Conservation (phyloP, 2,888 invertebrate species). For the Phasia obesa region DNA sequence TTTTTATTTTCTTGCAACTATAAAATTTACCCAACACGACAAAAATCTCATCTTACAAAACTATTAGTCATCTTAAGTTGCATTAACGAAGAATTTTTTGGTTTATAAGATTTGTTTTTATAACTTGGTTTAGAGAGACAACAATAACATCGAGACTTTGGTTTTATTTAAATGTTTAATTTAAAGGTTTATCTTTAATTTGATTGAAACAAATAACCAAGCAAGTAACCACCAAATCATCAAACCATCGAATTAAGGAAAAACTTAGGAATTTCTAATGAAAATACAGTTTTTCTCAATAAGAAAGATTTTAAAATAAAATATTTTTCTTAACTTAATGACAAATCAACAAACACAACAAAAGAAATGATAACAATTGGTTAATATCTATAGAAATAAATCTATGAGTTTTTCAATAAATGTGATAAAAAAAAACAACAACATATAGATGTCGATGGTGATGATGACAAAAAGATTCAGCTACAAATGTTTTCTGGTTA, state of each 20-base stretch:
- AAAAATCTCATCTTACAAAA: constrained; percentile 36
- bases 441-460: constrained; percentile 30
- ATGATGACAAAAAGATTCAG: constrained; percentile 29
- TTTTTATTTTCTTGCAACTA: constrained; percentile 1
- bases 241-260: not conserved
- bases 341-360: constrained; percentile 41
- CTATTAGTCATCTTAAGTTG: constrained; percentile 34
- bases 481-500: not conserved
- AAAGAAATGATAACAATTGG: constrained; percentile 31
- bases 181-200: constrained; percentile 53
- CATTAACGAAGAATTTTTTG: not conserved
- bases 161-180: constrained; percentile 55
- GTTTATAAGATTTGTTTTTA: constrained; percentile 22
- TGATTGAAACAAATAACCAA: constrained; percentile 25
- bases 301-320: constrained; percentile 7
- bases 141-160: constrained; percentile 16
- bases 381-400: constrained; percentile 57
- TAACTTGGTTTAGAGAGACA: constrained; percentile 4
- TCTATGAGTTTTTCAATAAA: constrained; percentile 63
- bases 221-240: not conserved
- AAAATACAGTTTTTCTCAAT: not conserved
- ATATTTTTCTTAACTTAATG: constrained; percentile 10
- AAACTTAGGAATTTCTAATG: constrained; percentile 41
- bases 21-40: not conserved
- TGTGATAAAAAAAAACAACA: constrained; percentile 19